A percentile compares a stretch with the other conserved stretches of the same genome.
Evolutionary conservation across 2,888 invertebrate species (phyloP).

Genomic region (Nysson spinosus): DNA sequence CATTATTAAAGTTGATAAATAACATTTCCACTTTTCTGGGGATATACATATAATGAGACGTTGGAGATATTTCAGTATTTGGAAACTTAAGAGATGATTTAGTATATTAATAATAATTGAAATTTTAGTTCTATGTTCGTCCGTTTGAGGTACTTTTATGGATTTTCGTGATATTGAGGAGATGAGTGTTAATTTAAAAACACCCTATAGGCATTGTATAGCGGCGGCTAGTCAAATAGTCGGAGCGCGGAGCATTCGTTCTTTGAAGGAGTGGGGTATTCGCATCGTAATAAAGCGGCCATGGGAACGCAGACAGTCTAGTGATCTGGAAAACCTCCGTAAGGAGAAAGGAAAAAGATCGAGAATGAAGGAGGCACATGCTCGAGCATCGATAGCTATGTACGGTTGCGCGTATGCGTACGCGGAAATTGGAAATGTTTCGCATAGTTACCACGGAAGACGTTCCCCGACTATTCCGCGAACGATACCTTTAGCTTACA

Average conservation of each 20-base stretch:
- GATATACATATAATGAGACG: too few relatives aligned
- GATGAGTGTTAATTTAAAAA: neutral
- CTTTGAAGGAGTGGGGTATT: conserved; percentile 10
- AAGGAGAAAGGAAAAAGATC: conserved; percentile 21
- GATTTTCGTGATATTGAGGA: too few relatives aligned
- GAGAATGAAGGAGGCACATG: conserved; percentile 35
- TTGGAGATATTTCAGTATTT: too few relatives aligned
- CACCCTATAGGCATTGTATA: neutral
- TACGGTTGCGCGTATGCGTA: conserved; percentile 31
- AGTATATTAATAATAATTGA: too few relatives aligned
- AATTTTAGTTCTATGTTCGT: too few relatives aligned
- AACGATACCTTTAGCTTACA: conserved; percentile 19
- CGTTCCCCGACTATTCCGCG: conserved; percentile 6
- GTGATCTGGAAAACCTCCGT: conserved; percentile 38
- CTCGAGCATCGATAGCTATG: conserved; percentile 28
- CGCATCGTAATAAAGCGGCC: conserved; percentile 50
- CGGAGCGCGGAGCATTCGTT: conserved; percentile 16
- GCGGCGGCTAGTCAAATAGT: neutral
- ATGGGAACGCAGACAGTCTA: conserved; percentile 22
- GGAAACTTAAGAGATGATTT: too few relatives aligned
- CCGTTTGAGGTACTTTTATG: too few relatives aligned
- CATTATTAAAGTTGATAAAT: too few relatives aligned
- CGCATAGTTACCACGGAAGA: conserved; percentile 52
- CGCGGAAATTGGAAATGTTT: conserved; percentile 65
- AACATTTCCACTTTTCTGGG: too few relatives aligned